Evolutionary conservation across 23 tunicate genomes (phyloP).

Genomic region (Diplosoma virens): DNA sequence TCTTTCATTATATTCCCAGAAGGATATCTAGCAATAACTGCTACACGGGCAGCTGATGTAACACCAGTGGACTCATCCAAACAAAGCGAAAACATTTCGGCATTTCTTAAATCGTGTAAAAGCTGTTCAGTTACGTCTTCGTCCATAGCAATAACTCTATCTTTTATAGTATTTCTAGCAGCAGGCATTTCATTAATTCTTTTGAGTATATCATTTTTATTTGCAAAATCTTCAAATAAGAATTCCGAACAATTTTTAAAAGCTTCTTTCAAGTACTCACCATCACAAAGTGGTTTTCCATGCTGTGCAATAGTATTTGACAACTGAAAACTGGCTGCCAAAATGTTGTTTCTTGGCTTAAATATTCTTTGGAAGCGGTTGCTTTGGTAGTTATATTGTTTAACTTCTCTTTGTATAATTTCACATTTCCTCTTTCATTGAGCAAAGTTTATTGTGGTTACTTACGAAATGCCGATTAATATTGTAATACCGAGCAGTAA

Average conservation of each 20-base stretch:
- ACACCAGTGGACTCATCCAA: constrained; percentile 46
- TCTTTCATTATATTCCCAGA: constrained; percentile 44
- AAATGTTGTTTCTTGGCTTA: constrained; percentile 18
- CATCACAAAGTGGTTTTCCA: constrained; percentile 61
- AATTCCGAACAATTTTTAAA: constrained; percentile 23
- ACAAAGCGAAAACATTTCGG: constrained; percentile 44
- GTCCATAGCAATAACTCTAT: constrained; percentile 34
- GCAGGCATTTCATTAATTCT: constrained; percentile 49
- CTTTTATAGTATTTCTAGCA: constrained; percentile 39
- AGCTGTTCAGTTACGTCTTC: constrained; percentile 49
- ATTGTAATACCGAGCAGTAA: constrained; percentile 31
- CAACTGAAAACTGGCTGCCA: constrained; percentile 25
- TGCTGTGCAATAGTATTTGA: constrained; percentile 42
- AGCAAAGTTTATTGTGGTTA: constrained; percentile 8
- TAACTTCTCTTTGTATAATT: constrained; percentile 28
- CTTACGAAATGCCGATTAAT: constrained; percentile 33
- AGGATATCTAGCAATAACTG: constrained; percentile 44
- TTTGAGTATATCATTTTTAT: constrained; percentile 40
- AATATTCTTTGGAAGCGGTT: constrained; percentile 24
- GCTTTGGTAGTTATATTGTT: constrained; percentile 17
- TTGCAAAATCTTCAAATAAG: constrained; percentile 52
- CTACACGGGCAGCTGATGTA: constrained; percentile 36
- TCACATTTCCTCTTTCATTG: constrained; percentile 23
- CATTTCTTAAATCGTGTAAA: constrained; percentile 21
- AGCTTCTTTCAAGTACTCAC: constrained; percentile 43